These are phyloP conservation scores for Tachina lurida DNA, from an alignment of 2,888 invertebrate species.

Conservation along the genomic window DNA sequence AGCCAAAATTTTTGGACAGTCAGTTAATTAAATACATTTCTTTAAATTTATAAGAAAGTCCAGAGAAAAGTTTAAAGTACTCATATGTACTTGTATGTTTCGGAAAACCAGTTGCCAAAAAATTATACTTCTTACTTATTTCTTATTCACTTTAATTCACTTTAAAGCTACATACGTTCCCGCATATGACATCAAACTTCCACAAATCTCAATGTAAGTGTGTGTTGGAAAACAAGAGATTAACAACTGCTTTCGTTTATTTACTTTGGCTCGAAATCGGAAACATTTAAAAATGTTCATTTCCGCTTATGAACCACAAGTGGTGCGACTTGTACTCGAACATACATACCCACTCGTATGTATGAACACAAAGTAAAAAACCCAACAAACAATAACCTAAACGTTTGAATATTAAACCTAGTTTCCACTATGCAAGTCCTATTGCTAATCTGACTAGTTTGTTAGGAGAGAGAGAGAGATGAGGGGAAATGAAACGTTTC, in stretches of 20 bases:
- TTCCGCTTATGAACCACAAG: conserved; percentile 42
- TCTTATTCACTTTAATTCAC: not conserved
- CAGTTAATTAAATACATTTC: no score
- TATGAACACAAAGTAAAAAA: not conserved
- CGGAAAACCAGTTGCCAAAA: no score
- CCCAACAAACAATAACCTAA: not conserved
- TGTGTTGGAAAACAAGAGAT: not conserved
- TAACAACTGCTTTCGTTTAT: not conserved
- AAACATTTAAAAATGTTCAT: conserved; percentile 42
- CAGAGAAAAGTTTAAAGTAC: no score
- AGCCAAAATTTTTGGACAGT: no score
- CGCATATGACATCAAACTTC: not conserved
- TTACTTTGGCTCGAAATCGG: conserved; percentile 19
- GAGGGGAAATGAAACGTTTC: no score
- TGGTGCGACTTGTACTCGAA: conserved; percentile 1
- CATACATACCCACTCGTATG: not conserved
- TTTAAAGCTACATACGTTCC: not conserved
- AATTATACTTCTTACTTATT: no score
- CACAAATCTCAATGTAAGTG: not conserved
- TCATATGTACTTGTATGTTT: no score
- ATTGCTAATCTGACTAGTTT: no score
- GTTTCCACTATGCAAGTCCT: no score
- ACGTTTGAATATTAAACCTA: not conserved
- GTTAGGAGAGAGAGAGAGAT: no score
- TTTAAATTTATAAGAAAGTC: no score